Evolutionary conservation across 1,140 invertebrate species (phyloP).

Genomic region (Diplogasteroides magnus): DNA sequence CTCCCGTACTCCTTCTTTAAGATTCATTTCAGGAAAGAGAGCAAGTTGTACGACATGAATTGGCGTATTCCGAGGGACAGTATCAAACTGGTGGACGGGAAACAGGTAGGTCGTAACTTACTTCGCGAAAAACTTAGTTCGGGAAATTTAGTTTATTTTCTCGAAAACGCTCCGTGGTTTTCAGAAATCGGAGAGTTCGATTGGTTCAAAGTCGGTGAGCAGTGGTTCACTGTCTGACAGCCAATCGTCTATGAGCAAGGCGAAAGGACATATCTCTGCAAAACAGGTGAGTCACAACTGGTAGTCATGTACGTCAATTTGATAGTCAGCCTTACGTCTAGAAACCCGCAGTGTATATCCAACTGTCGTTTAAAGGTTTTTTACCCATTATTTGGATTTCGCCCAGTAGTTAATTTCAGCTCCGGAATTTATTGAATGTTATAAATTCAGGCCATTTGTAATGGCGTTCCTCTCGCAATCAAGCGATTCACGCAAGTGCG

Average conservation of each 20-base stretch:
- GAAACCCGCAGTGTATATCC: no score
- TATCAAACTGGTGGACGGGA: slow-evolving; percentile 43
- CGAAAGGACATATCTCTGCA: slow-evolving; percentile 18
- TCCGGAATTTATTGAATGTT: no score
- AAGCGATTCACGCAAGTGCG: slow-evolving; percentile 47
- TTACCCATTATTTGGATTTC: no score
- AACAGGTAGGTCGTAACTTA: no score
- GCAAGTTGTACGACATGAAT: slow-evolving; percentile 54
- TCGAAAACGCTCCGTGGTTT: no score
- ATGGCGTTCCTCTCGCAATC: slow-evolving; percentile 19
- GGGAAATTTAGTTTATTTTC: no score
- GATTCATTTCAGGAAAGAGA: slow-evolving; percentile 47
- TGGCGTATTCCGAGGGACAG: slow-evolving; percentile 51
- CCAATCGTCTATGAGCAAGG: slow-evolving; percentile 8
- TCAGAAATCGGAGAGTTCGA: slow-evolving; percentile 43
- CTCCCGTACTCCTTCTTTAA: no score
- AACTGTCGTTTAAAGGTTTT: no score
- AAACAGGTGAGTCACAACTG: slow-evolving; percentile 26
- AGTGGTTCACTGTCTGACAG: slow-evolving; percentile 23
- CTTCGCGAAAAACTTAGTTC: no score
- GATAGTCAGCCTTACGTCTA: background rate
- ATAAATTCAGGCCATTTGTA: slow-evolving; percentile 2
- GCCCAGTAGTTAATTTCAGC: no score
- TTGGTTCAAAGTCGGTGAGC: slow-evolving; percentile 21
- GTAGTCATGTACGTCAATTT: background rate